Conservation (phyloP, 2,797 vertebrate species). For the Toxotes lorentzi region DNA sequence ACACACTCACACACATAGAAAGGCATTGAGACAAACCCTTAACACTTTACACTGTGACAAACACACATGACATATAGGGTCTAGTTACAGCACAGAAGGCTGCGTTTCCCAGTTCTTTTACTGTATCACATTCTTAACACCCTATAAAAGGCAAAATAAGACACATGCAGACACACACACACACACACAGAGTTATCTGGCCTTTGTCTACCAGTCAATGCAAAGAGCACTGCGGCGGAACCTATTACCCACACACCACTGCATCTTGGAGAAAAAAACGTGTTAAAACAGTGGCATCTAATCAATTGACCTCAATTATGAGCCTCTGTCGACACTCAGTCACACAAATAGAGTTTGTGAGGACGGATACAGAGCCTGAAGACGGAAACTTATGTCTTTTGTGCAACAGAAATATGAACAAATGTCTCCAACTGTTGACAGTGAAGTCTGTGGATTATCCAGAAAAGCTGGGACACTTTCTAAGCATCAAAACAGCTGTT, state of each 20-base stretch:
- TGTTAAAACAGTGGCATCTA: constrained; percentile 69
- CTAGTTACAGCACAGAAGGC: background rate
- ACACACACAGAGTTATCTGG: constrained; percentile 36
- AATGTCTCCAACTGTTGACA: background rate
- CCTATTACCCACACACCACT: constrained; percentile 69
- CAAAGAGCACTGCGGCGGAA: constrained; percentile 78
- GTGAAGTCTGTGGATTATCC: too few relatives aligned
- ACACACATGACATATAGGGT: background rate
- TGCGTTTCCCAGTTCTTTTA: constrained; percentile 9
- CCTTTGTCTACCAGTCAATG: constrained; percentile 71
- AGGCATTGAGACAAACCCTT: background rate
- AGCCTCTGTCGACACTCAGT: constrained; percentile 23
- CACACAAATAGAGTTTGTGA: constrained; percentile 26
- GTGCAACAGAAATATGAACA: background rate
- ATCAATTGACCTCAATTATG: constrained; percentile 82
- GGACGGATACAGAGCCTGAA: background rate
- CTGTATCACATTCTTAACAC: background rate
- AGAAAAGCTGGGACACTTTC: too few relatives aligned
- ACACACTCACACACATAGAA: constrained; percentile 19
- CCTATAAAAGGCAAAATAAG: too few relatives aligned
- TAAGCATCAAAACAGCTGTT: too few relatives aligned
- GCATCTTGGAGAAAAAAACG: constrained; percentile 60
- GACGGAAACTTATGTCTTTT: background rate
- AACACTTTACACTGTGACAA: constrained; percentile 2
- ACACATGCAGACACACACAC: constrained; percentile 39